Evolutionary conservation across 2,797 vertebrate genomes (phyloP).

Genomic region (Gephyroberyx darwinii): DNA sequence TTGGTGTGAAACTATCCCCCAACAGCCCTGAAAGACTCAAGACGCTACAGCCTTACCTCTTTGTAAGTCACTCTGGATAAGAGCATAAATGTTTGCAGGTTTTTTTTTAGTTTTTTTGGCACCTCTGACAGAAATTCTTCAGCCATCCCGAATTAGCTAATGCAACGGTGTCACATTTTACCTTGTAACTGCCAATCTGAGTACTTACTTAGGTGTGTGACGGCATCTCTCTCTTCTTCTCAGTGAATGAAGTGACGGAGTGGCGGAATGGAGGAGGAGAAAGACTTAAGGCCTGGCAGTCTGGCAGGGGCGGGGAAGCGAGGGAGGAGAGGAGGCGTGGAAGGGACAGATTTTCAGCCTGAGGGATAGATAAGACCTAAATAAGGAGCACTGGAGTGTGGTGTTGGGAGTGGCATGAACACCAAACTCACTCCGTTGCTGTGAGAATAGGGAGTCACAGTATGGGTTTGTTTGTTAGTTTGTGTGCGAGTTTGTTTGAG

Average conservation of each 20-base stretch:
- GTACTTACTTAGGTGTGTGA: conserved; percentile 49
- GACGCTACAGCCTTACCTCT: conserved; percentile 37
- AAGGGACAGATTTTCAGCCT: conserved; percentile 73
- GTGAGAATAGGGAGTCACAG: conserved; percentile 47
- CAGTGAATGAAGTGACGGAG: conserved; percentile 55
- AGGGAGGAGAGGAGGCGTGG: conserved; percentile 41
- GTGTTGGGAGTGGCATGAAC: conserved; percentile 64
- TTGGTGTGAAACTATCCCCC: background rate
- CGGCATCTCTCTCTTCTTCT: conserved; percentile 41
- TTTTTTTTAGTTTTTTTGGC: too few species aligned
- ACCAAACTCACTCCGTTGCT: conserved; percentile 45
- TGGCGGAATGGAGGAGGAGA: conserved; percentile 25
- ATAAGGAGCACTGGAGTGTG: conserved; percentile 70
- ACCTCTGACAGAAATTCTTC: too few species aligned
- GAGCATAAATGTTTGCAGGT: too few species aligned
- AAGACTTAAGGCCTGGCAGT: conserved; percentile 50
- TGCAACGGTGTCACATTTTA: conserved; percentile 58
- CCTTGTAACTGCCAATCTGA: conserved; percentile 61
- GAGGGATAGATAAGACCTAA: conserved; percentile 66
- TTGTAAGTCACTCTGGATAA: conserved; percentile 29
- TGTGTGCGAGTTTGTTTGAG: too few species aligned
- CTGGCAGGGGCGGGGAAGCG: conserved; percentile 40
- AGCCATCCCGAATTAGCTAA: too few species aligned
- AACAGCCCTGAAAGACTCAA: conserved; percentile 5
- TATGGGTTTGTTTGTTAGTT: conserved; percentile 20